phyloP scores from a whole-genome alignment of 2,797 vertebrate species.

The Okamejei kenojei region DNA sequence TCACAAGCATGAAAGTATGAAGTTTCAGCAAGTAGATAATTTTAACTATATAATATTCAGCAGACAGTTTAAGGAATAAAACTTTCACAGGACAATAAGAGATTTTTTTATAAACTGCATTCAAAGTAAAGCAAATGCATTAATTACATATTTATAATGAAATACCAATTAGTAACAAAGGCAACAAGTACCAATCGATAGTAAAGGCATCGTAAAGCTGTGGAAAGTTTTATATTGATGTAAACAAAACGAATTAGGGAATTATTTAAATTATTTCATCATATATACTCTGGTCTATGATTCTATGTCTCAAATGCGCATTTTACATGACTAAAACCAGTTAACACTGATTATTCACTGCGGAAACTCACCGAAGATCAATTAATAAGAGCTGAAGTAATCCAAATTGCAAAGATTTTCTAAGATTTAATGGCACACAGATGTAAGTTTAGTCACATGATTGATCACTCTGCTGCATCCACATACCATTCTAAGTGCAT shows the following conservation, averaged over 20 bases:
- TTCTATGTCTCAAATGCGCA: too few relatives aligned
- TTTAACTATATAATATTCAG: not conserved
- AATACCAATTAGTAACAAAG: not conserved
- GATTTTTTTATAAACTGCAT: not conserved
- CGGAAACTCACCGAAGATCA: constrained; percentile 22
- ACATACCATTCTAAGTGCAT: constrained; percentile 5
- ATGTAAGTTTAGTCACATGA: constrained; percentile 29
- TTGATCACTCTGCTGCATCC: not conserved
- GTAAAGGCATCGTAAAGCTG: not conserved
- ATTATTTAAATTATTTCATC: not conserved
- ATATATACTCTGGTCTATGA: not conserved
- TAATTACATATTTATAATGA: not conserved
- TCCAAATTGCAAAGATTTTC: constrained; percentile 23
- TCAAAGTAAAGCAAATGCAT: not conserved
- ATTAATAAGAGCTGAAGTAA: constrained; percentile 25
- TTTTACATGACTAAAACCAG: not conserved
- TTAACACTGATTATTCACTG: constrained; percentile 24
- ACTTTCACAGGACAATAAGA: too few relatives aligned
- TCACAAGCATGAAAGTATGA: not conserved
- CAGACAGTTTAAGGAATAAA: not conserved
- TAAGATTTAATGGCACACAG: constrained; percentile 28
- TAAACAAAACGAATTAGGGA: not conserved
- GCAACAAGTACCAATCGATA: not conserved
- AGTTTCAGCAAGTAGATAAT: not conserved
- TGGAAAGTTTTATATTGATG: not conserved